These are phyloP conservation scores for Heliangelus exortis DNA, from an alignment of 2,797 vertebrate species.

Conservation along the genomic window DNA sequence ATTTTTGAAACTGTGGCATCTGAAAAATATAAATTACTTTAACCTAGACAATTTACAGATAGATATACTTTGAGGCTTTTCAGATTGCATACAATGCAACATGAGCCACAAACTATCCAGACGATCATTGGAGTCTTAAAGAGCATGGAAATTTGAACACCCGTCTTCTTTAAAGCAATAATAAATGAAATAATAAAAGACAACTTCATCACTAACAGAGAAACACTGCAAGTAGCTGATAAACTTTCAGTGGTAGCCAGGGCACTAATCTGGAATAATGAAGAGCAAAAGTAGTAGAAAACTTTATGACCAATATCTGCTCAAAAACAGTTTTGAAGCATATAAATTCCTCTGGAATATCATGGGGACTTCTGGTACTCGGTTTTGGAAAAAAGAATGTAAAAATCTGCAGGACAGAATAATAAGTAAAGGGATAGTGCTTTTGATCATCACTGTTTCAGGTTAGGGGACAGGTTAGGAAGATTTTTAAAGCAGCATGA, in stretches of 20 bases:
- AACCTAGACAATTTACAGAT: not conserved
- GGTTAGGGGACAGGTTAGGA: not conserved
- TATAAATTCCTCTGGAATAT: not conserved
- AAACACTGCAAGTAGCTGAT: not conserved
- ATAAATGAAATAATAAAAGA: not conserved
- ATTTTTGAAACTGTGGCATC: not conserved
- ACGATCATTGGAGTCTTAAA: not conserved
- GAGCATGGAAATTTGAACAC: not conserved
- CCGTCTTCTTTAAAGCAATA: not conserved
- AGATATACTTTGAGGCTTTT: not conserved
- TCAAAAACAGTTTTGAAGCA: not conserved
- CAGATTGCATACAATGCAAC: not conserved
- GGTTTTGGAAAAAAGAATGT: not conserved
- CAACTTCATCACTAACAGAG: not conserved
- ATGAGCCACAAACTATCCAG: not conserved
- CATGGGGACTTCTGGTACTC: fast-evolving
- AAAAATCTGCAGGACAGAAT: not conserved
- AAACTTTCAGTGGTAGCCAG: not conserved
- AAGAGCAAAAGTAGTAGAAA: not conserved
- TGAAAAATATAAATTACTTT: not conserved
- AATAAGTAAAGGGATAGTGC: not conserved
- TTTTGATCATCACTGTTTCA: not conserved
- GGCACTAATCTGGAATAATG: not conserved
- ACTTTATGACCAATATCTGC: not conserved
- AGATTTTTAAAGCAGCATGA: not conserved